phyloP scores from a whole-genome alignment of 2,113 vertebrate genomes.

The Thinocorus orbignyianus region DNA sequence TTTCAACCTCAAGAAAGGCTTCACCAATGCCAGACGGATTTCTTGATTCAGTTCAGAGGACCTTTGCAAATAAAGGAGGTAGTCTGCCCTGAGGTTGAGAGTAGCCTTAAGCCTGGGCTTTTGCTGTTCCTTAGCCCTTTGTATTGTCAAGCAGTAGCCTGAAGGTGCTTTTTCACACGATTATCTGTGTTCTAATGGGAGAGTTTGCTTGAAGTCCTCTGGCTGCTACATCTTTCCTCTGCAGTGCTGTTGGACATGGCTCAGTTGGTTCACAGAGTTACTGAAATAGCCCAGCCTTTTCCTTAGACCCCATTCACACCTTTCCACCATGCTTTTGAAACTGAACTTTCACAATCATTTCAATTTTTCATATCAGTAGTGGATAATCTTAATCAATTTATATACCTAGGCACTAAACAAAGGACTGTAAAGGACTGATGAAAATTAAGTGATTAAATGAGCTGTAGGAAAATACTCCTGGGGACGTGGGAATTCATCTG shows the following conservation, averaged over 20 bases:
- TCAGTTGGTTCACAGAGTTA: neutral
- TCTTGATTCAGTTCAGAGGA: neutral
- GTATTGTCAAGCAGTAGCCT: neutral
- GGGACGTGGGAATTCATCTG: neutral
- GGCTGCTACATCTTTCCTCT: neutral
- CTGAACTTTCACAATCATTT: neutral
- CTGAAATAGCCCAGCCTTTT: neutral
- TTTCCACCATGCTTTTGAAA: neutral
- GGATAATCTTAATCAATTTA: neutral
- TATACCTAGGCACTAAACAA: neutral
- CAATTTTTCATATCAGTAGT: neutral
- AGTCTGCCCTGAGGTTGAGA: neutral
- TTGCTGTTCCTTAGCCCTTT: neutral
- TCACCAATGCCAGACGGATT: neutral
- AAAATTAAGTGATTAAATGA: neutral
- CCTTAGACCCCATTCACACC: neutral
- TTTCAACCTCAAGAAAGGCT: neutral
- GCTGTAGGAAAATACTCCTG: neutral
- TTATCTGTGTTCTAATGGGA: rapidly evolving
- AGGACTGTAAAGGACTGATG: neutral
- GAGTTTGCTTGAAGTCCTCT: neutral
- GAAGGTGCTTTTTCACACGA: neutral
- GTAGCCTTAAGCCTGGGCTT: neutral
- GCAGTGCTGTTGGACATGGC: neutral
- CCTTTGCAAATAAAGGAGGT: neutral